phyloP scores from a whole-genome alignment of 2,888 invertebrate species.

The Ormyrus thymus region DNA sequence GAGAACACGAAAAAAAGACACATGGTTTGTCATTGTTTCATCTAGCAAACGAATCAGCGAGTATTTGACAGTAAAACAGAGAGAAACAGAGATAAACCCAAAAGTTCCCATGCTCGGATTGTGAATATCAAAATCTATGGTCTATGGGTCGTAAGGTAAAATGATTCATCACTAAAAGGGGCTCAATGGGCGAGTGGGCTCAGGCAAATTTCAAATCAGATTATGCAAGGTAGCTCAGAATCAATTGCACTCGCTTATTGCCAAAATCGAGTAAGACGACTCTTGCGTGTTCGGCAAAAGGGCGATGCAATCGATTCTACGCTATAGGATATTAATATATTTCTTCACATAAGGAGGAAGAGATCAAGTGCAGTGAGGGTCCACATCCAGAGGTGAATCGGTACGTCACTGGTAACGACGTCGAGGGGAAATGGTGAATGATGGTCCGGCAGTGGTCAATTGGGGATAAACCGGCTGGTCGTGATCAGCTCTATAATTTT shows the following conservation, averaged over 20 bases:
- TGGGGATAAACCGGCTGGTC: slow-evolving; percentile 65
- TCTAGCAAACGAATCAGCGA: slow-evolving; percentile 6
- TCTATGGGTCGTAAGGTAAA: neutral
- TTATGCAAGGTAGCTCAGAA: neutral
- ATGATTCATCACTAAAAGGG: slow-evolving; percentile 20
- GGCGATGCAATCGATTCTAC: slow-evolving; percentile 39
- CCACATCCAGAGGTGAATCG: slow-evolving; percentile 37
- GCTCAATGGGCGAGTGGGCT: slow-evolving; percentile 11
- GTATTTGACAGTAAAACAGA: slow-evolving; percentile 14
- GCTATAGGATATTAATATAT: slow-evolving; percentile 30
- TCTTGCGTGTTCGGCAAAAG: neutral
- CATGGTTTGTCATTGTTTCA: slow-evolving; percentile 3
- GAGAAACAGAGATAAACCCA: neutral
- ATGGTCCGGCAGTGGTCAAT: slow-evolving; percentile 60
- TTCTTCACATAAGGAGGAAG: neutral
- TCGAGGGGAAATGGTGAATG: slow-evolving; percentile 50
- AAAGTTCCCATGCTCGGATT: slow-evolving; percentile 22
- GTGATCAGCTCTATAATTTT: slow-evolving; percentile 65
- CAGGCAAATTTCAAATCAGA: neutral
- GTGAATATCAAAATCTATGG: neutral
- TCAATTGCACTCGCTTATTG: neutral
- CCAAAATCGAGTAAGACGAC: neutral
- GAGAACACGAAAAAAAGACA: neutral
- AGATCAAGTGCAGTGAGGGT: slow-evolving; percentile 60
- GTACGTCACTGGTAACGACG: slow-evolving; percentile 55